Evolutionary conservation across 2,113 vertebrate genomes (phyloP).

Genomic region (Felis catus): F.catus_Fca126_mat1.0 CM031412.1:132791501-132792000

Average conservation of each 20-base stretch:
- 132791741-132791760: too few relatives aligned
- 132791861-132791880: conserved; percentile 50
- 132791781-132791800: too few relatives aligned
- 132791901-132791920: not conserved
- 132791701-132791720: too few relatives aligned
- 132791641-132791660: too few relatives aligned
- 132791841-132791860: not conserved
- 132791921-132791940: conserved; percentile 34
- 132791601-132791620: too few relatives aligned
- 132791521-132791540: not conserved
- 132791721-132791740: too few relatives aligned
- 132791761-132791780: too few relatives aligned
- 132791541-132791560: not conserved
- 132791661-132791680: too few relatives aligned
- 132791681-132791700: too few relatives aligned
- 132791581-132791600: not conserved
- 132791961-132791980: not conserved
- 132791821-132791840: not conserved
- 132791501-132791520: not conserved
- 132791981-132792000: conserved; percentile 38
- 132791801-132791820: not conserved
- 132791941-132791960: not conserved
- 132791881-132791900: not conserved
- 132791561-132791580: not conserved
- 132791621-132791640: too few relatives aligned